Base-by-base conservation (phyloP, 2,797 vertebrate species). In the Diplodus puntazzo region DNA sequence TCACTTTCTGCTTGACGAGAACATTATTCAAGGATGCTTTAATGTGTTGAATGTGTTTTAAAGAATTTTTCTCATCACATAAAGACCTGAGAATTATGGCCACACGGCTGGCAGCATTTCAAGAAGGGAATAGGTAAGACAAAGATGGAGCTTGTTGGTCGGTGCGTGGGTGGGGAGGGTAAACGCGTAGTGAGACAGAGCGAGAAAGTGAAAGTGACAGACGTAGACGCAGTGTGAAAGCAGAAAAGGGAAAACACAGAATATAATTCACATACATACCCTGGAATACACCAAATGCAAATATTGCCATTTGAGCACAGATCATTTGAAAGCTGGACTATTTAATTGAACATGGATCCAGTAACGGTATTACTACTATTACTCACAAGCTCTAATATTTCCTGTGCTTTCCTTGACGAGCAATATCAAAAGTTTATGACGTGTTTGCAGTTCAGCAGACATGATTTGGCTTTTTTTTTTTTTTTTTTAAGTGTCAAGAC, bases 191-290 rank as follows among this genome's bases (percentile, higher is more conserved):
- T 25, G 57, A 81, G 39, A 55, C 45, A 75, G 42, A 67, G 4
- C 1, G 16, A 27, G 60, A 81, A 68, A 69, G 61, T 60, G 53
- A 81, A 70, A 77, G 64, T 74, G 71, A 71, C 45, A 73, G 55
- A 73, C 39, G n/a, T 2, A 46, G 23, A 62, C 59, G 55, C 1
- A 27, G 10, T 48, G 50, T 59, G 77, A 74, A 66, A 75, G 53
- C 18, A 39, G 39, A 52, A 49, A 49, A 64, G 73, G 54, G 63
- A 77, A 85, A 85, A 79, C 34, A 82, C 79, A 75, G 46, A 76
- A 18, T 30, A 21, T 23, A 58, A 20, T 27, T 60, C 9, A 42
- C 10, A 49, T 42, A 61, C 57, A 52, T 48, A 4, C 59, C 72
- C 27, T 64, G 27, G 21, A 78, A 78, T 20, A 34, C 5, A 39